A percentile compares a stretch with the other conserved stretches of the same genome.
Conservation (phyloP, 2,113 vertebrate genomes). For the Sylvilagus bachmani region DNA sequence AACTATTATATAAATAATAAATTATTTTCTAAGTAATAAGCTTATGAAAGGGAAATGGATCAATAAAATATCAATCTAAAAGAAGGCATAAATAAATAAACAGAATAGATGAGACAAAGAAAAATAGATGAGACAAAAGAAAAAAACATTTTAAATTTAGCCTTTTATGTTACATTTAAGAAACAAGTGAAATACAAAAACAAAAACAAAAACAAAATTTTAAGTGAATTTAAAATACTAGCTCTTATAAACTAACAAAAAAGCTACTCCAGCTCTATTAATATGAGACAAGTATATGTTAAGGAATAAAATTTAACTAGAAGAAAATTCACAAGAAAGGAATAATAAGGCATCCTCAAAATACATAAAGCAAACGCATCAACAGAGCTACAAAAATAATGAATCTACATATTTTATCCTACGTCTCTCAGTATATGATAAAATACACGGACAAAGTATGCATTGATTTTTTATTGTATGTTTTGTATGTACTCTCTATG, state of each 20-base stretch:
- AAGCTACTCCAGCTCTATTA: not conserved
- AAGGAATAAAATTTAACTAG: not conserved
- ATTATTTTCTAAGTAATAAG: not conserved
- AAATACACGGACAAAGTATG: not conserved
- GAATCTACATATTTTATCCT: not conserved
- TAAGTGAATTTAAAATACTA: not conserved
- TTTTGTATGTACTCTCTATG: not conserved
- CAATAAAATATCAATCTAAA: not conserved
- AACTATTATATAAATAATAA: not conserved
- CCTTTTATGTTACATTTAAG: not conserved
- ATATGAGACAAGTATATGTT: not conserved
- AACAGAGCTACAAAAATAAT: not conserved
- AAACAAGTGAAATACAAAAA: not conserved
- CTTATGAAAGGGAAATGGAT: not conserved
- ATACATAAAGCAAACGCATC: not conserved
- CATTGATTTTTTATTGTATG: not conserved
- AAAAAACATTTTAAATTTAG: not conserved
- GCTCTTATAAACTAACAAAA: not conserved
- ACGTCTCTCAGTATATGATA: not conserved
- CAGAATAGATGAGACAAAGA: not conserved
- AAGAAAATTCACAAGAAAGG: not conserved
- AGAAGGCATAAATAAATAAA: not conserved
- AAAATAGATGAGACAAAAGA: not conserved
- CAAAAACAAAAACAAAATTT: not conserved
- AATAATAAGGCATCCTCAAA: not conserved